A percentile compares a stretch with the other conserved stretches of the same genome.
Conservation (phyloP, 2,113 vertebrate species). For the Rynchops niger region DNA sequence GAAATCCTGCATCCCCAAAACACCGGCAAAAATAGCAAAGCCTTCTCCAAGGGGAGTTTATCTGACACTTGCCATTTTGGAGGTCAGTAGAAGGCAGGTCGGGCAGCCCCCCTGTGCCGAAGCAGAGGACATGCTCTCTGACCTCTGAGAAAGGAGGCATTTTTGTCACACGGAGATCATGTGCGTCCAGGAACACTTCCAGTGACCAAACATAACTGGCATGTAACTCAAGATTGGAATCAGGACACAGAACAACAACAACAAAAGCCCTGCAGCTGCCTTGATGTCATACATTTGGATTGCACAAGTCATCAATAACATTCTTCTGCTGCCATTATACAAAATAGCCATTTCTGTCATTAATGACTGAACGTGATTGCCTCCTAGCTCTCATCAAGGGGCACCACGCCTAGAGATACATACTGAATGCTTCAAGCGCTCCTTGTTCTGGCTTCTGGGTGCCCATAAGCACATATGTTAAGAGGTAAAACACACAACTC, state of each 20-base stretch:
- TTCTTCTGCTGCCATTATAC: neutral
- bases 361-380: neutral
- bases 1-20: neutral
- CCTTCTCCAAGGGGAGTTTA: neutral
- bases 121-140: neutral
- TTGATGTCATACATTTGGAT: neutral
- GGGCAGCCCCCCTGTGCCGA: neutral
- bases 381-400: neutral
- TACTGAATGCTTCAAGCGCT: rapidly evolving
- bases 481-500: neutral
- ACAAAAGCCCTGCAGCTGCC: slow-evolving; percentile 24
- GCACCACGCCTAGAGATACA: neutral
- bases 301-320: slow-evolving; percentile 13
- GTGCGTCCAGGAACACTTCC: neutral
- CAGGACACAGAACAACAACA: neutral
- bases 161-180: neutral
- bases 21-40: neutral
- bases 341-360: neutral
- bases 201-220: neutral
- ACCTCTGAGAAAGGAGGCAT: neutral
- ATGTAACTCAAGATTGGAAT: neutral
- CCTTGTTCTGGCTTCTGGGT: neutral
- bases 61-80: neutral
- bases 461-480: rapidly evolving
- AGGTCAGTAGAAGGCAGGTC: neutral